Evolutionary conservation across 2,113 vertebrate genomes (phyloP).

Genomic region (Tupaia tana): DNA sequence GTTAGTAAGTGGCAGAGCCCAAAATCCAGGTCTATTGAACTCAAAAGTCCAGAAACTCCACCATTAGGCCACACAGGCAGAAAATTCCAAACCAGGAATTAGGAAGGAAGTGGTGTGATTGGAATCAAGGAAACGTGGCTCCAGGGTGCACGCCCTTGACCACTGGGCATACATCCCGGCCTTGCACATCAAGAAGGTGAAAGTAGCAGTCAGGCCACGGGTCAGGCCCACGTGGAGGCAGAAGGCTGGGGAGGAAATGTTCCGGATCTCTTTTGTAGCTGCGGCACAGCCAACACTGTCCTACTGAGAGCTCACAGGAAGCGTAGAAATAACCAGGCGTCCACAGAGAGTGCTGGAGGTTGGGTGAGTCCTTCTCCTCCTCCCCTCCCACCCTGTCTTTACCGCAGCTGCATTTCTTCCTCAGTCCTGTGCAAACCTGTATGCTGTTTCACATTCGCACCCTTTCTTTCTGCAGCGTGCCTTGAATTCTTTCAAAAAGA

Average conservation of each 20-base stretch:
- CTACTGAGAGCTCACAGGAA: not conserved
- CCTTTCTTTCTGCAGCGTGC: not conserved
- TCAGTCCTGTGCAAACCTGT: not conserved
- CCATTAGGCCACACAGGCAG: not conserved
- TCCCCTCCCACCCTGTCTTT: not conserved
- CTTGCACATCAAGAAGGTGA: not conserved
- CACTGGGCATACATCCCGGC: not conserved
- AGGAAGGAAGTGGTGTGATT: not conserved
- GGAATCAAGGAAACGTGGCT: slow-evolving; percentile 46
- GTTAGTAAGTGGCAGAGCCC: not conserved
- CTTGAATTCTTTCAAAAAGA: slow-evolving; percentile 9
- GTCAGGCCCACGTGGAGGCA: not conserved
- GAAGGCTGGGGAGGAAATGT: not conserved
- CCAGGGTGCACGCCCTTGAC: not conserved
- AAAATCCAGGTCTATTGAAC: not conserved
- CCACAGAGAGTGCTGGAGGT: not conserved
- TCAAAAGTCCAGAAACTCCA: not conserved
- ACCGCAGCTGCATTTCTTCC: not conserved
- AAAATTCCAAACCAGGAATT: not conserved
- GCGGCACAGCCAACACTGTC: not conserved
- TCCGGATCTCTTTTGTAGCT: not conserved
- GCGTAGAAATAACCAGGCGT: not conserved
- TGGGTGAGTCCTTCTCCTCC: not conserved
- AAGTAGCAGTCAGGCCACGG: not conserved
- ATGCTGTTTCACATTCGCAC: not conserved